These are phyloP conservation scores for Drosophila ambigua DNA, from an alignment of 1,140 invertebrate genomes.

Conservation along the genomic window DNA sequence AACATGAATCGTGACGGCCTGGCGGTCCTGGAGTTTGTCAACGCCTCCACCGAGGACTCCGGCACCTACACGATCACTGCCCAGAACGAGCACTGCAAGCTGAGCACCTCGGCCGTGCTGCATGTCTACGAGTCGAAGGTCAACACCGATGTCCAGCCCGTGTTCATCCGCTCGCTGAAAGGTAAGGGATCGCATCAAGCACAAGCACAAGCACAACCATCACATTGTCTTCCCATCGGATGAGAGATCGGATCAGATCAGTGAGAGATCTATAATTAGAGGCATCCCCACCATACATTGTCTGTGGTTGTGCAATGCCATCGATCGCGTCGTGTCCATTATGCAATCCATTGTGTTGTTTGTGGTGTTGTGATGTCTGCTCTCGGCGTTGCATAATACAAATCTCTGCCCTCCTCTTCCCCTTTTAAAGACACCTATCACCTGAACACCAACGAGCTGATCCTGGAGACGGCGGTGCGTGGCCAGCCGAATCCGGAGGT, in stretches of 20 bases:
- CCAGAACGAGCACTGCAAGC: constrained; percentile 84
- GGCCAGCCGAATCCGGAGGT: constrained; percentile 91
- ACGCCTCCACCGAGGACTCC: constrained; percentile 74
- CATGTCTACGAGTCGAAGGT: constrained; percentile 83
- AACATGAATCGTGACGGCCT: constrained; percentile 84
- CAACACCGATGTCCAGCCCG: constrained; percentile 74
- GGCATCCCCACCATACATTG: not conserved
- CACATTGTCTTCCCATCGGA: not conserved
- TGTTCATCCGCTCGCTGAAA: constrained; percentile 82
- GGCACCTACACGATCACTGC: constrained; percentile 85
- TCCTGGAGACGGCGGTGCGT: constrained; percentile 86
- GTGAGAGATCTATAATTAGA: constrained; percentile 16
- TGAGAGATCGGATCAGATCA: not conserved
- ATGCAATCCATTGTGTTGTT: constrained; percentile 48
- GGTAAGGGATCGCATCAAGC: constrained; percentile 53
- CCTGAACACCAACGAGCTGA: constrained; percentile 78
- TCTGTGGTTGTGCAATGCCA: constrained; percentile 57
- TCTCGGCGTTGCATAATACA: constrained; percentile 13
- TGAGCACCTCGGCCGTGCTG: constrained; percentile 84
- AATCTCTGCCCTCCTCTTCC: constrained; percentile 14
- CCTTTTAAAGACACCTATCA: constrained; percentile 74
- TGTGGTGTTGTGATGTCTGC: constrained; percentile 2
- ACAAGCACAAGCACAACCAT: no score
- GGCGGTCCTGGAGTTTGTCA: constrained; percentile 85
- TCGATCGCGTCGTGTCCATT: constrained; percentile 24